Evolutionary conservation across 2,113 vertebrate genomes (phyloP).

Genomic region (Microtus pennsylvanicus): DNA sequence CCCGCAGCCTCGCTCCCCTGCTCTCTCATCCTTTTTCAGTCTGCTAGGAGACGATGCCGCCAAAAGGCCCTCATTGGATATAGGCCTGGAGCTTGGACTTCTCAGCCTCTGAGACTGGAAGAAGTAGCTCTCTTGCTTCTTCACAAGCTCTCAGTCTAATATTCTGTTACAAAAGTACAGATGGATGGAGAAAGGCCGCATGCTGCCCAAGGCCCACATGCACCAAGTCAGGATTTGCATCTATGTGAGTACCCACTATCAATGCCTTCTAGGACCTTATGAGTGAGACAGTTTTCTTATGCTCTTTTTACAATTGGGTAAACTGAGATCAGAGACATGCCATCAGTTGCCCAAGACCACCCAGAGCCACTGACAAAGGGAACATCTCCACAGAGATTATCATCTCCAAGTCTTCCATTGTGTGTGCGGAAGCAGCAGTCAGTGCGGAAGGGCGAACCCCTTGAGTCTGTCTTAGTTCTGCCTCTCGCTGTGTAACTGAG

Average conservation of each 20-base stretch:
- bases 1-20: not conserved
- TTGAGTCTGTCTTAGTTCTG: not conserved
- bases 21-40: not conserved
- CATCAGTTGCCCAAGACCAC: not conserved
- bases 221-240: not conserved
- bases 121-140: not conserved
- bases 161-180: conserved; percentile 13
- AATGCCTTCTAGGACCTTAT: not conserved
- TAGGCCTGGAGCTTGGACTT: not conserved
- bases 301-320: conserved; percentile 4
- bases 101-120: not conserved
- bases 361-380: not conserved
- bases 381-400: not conserved
- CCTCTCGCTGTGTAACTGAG: not conserved
- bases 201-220: not conserved
- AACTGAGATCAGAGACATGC: conserved; percentile 28
- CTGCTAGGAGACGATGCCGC: not conserved
- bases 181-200: not conserved
- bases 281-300: not conserved
- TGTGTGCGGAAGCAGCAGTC: not conserved
- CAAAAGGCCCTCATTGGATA: not conserved
- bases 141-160: not conserved
- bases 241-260: not conserved
- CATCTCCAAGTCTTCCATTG: not conserved
- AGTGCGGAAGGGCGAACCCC: not conserved